Base-by-base conservation (phyloP, 2,113 vertebrate genomes). In the Glaucomys volans region DNA sequence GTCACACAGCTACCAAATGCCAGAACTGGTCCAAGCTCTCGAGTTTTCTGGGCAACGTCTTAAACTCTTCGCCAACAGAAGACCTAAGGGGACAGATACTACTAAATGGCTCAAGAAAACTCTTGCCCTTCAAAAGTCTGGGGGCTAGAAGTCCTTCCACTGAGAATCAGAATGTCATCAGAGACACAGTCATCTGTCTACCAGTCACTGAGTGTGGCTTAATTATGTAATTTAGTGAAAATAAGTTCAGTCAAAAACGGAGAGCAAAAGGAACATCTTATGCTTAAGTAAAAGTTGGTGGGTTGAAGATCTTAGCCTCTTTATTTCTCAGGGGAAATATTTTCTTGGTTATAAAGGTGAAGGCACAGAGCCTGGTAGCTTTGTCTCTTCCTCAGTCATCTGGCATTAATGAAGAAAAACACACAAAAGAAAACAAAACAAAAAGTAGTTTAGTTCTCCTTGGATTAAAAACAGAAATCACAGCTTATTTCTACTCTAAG, bases 401-500 rank as follows among this genome's bases (percentile, higher is more conserved):
- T 4, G 10, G 64, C 66, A 71, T 44, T n/a, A 76, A 82, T 44
- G 20, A 30, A 72, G 54, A 44, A 72, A 80, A 62, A 18, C 75
- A 72, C 37, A 94, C 90, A 62, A 76, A 17, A 89, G 26, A 35
- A 76, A 30, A 87, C 14, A 75, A n/a, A 7, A 59, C 0, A 24
- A 66, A 94, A 81, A 75, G 37, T 26, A 94, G 17, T 22, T 26
- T 79, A 44, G 0, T n/a, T 59, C 54, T 69, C 52, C 76, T 22
- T 66, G 52, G 50, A 76, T 87, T 84, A 42, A 91, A 90, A 90
- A 69, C 37, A 72, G 44, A 90, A 95, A 54, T 79, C 67, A 87
- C 11, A 87, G 62, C 10, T 83, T 30, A 20, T 57, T 91, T 69
- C 44, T 42, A 69, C 26, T 81, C 64, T 86, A 9, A 91, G 59